Evolutionary conservation across 2,888 invertebrate genomes (phyloP).

Genomic region (Drosophila gaucha): DNA sequence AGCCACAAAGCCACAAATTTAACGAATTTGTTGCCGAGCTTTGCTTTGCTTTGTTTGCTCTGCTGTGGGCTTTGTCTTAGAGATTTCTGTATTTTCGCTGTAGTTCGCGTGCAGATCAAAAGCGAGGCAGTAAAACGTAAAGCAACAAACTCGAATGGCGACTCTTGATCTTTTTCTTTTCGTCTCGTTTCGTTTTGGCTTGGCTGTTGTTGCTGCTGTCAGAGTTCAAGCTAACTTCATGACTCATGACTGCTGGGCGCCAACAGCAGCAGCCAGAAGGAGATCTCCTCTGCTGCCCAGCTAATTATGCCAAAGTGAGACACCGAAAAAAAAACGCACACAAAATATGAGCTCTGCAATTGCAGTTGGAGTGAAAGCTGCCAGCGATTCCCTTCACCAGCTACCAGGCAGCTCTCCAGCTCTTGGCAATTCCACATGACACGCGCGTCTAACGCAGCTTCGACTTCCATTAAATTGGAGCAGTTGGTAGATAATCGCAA

Average conservation of each 20-base stretch:
- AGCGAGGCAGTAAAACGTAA: conserved; percentile 16
- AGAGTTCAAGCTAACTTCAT: conserved; percentile 43
- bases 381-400: conserved; percentile 18
- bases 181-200: conserved; percentile 29
- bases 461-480: conserved; percentile 2
- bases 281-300: conserved; percentile 17
- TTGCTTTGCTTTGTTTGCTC: conserved; percentile 5
- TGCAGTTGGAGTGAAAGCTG: conserved; percentile 27
- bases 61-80: background rate
- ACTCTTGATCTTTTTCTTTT: conserved; percentile 36
- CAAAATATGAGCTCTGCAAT: conserved; percentile 7
- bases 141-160: conserved; percentile 10
- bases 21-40: conserved; percentile 20
- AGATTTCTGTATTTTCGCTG: conserved; percentile 43
- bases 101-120: conserved; percentile 9
- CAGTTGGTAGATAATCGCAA: conserved; percentile 17
- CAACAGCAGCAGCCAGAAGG: conserved; percentile 8
- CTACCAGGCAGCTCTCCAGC: background rate
- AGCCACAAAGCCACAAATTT: conserved; percentile 54
- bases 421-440: background rate
- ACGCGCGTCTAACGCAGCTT: conserved; percentile 4
- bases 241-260: too few relatives aligned
- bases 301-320: too few relatives aligned
- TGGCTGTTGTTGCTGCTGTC: conserved; percentile 27
- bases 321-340: too few relatives aligned